phyloP scores from a whole-genome alignment of 1,140 invertebrate species.

The Atta colombica region DNA sequence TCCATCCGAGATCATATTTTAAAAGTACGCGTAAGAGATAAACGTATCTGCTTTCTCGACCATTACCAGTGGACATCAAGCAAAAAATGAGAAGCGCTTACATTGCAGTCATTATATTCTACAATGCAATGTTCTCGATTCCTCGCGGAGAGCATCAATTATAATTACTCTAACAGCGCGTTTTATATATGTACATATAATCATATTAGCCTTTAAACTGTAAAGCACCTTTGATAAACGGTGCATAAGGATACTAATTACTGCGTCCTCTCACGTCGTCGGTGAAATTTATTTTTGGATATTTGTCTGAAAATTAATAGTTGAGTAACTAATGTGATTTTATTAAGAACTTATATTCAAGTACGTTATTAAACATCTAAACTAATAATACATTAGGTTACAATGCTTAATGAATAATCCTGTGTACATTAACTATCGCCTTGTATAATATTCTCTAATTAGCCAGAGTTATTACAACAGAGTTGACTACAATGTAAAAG shows the following conservation, averaged over 20 bases:
- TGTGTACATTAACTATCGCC: neutral
- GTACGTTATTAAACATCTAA: neutral
- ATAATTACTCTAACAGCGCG: neutral
- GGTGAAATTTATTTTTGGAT: neutral
- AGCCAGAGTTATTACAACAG: constrained; percentile 23
- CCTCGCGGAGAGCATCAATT: neutral
- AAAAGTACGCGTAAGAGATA: neutral
- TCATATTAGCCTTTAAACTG: constrained; percentile 4
- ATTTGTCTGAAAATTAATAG: neutral
- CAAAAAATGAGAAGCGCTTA: neutral
- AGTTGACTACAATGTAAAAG: neutral
- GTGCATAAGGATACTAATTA: constrained; percentile 17
- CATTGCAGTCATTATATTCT: neutral
- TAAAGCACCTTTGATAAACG: constrained; percentile 12
- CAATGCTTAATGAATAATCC: constrained; percentile 11
- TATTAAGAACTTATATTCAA: constrained; percentile 16
- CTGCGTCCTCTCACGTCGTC: neutral
- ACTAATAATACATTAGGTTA: neutral
- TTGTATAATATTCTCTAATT: constrained; percentile 40
- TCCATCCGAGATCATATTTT: constrained; percentile 62
- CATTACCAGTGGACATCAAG: constrained; percentile 23
- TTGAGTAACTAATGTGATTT: neutral
- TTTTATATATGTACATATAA: neutral
- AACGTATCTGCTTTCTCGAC: constrained; percentile 31
- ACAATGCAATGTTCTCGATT: neutral